Evolutionary conservation across 2,113 vertebrate species (phyloP).

Genomic region (Ramphastos sulfuratus): DNA sequence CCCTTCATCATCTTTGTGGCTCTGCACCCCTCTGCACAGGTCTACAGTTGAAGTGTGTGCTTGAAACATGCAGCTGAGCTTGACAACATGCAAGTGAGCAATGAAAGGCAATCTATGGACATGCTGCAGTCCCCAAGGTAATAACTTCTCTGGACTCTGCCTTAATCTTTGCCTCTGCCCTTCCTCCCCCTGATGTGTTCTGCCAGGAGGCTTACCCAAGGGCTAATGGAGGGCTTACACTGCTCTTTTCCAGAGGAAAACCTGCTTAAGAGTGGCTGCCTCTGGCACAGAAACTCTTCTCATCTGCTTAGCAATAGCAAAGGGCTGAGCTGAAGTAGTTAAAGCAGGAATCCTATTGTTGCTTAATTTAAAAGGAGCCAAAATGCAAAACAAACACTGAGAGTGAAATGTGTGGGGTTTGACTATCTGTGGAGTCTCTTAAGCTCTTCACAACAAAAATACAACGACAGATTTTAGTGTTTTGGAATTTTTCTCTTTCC

Average conservation of each 20-base stretch:
- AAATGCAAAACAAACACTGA: neutral
- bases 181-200: neutral
- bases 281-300: neutral
- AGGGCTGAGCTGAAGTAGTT: neutral
- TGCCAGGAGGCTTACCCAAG: neutral
- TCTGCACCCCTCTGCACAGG: neutral
- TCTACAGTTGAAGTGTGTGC: neutral
- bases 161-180: neutral
- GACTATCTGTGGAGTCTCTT: neutral
- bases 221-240: neutral
- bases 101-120: neutral
- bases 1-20: too few relatives aligned
- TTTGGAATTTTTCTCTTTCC: neutral
- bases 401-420: neutral
- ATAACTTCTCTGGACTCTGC: neutral
- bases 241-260: neutral
- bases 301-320: neutral
- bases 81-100: neutral
- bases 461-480: neutral
- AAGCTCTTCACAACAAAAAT: slow-evolving; percentile 1
- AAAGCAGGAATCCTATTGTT: neutral
- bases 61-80: neutral
- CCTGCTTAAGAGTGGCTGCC: neutral
- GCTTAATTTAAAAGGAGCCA: neutral
- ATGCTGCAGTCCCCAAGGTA: neutral